Conservation (phyloP, 92 coral and sea anemone genomes). For the Bergia puertoricense region DNA sequence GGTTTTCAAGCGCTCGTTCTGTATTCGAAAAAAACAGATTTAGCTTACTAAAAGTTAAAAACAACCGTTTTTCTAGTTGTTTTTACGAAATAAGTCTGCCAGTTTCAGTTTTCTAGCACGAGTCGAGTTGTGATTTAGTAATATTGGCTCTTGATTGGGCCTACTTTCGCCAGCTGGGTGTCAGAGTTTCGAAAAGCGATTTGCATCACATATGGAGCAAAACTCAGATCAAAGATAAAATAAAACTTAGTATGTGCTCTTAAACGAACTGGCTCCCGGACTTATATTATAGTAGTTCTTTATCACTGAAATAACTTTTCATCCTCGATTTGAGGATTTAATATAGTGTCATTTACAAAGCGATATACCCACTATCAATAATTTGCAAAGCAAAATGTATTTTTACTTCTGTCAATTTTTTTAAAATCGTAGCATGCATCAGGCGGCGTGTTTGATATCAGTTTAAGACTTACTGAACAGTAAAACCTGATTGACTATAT, state of each 20-base stretch:
- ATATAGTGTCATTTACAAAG: not conserved
- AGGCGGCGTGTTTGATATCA: slow-evolving; percentile 10
- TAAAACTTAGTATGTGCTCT: not conserved
- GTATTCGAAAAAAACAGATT: not conserved
- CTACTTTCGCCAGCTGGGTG: slow-evolving; percentile 8
- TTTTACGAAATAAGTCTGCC: not conserved
- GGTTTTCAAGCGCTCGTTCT: slow-evolving; percentile 18
- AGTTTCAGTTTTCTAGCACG: not conserved
- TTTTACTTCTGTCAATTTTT: slow-evolving; percentile 1
- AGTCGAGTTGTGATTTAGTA: slow-evolving; percentile 25
- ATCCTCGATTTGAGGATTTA: slow-evolving; percentile 23
- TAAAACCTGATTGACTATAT: not conserved
- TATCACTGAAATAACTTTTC: slow-evolving; percentile 20
- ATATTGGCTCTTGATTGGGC: slow-evolving; percentile 10
- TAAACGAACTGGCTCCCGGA: not conserved
- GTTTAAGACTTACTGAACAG: slow-evolving; percentile 17
- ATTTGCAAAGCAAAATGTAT: not conserved
- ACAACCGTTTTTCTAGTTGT: not conserved
- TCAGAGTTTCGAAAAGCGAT: slow-evolving; percentile 2
- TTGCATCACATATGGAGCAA: slow-evolving; percentile 35
- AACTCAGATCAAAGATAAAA: slow-evolving; percentile 34
- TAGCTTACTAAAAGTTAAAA: not conserved
- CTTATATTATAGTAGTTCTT: slow-evolving; percentile 7
- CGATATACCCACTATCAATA: not conserved
- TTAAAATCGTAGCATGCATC: not conserved